Base-by-base conservation (phyloP, 2,113 vertebrate genomes). In the Vanacampus margaritifer region DNA sequence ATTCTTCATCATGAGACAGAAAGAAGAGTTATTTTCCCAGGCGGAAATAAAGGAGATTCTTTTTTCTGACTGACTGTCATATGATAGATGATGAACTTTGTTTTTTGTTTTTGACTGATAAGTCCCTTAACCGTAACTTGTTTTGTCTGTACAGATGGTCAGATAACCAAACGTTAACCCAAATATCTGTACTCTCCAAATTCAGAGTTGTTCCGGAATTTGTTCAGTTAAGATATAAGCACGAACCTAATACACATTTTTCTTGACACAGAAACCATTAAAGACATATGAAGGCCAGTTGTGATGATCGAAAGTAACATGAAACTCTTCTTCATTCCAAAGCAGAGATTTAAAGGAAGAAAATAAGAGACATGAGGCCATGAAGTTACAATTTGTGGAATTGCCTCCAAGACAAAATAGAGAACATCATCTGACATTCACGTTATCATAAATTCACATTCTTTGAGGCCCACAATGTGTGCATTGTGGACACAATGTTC, bases 381-480 rank as follows among this genome's bases (percentile, higher is more conserved):
- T 32, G 28, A 32, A 32, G 28, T n/a, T n/a, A n/a, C n/a, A 35
- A 58, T 58, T 21, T 36, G 32, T 58, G 56, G 32, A 58, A 58
- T 36, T 58, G 56, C 56, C 56, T 58, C 56, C 8, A 16, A 41
- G 54, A 2, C 3, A 1, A 16, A 35, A n/a, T 50, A 65, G 74
- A 74, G 46, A 51, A 58, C 69, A 79, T 79, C 75, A 84, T 72
- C 80, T 80, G 80, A 89, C 79, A 75, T 72, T 67, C 72, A 48
- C 60, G 64, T 68, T 57, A 72, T 82, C 46, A 75, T 61, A 74
- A 70, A 71, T 71, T 79, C 74, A 56, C 12, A 57, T 67, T 66
- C 59, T 78, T 65, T 68, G 65, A 72, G 76, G 32, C 61, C 66
- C 54, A 32, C 28, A 32, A 32, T 32, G 28, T 32, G 28, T 32